Base-by-base conservation (phyloP, 2,888 invertebrate genomes). In the Cacoxenus indagator region DNA sequence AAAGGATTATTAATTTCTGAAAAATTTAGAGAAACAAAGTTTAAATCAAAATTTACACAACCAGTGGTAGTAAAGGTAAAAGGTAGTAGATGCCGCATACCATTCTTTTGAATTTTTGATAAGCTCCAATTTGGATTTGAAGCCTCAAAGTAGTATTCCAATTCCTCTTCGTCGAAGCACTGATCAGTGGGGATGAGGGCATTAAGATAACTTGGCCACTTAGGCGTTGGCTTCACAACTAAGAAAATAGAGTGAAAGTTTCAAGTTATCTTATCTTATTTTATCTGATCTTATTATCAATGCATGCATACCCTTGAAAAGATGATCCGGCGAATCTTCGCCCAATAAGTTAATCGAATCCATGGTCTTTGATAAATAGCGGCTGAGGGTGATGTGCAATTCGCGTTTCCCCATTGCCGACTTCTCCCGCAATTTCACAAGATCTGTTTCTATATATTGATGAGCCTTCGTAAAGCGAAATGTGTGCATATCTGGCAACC, bases 161-260 rank as follows among this genome's bases (percentile, higher is more conserved):
- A 55, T 27, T 26, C 24, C 0, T 55, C 27, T 14, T 26, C 24
- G 17, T 55, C 55, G 17, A 55, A 55, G 3, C 14, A 14, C 27
- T 55, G 55, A 55, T 55, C 55, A 55, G 26, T 55, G 1, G 55
- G 55, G 26, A 55, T 55, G 26, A 55, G 9, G 8, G 26, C 55
- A n/a, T 9, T 55, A n/a, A 55, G 27, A 55, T 55, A 55, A 3
- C 55, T 55, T 26, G 14, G 55, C 4, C 14, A 26, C 14, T 11
- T 27, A 9, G 27, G 55, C 27, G 4, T 11, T 4, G 55, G 55
- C 2, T 55, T 55, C 26, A 27, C 17, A 14, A 55, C 55, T 55
- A 55, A 26, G 26, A 26, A 26, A 4, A 55, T 27, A 48, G 17
- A 48, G 8, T 4, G n/a, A 48, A 48, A 19, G 0, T n/a, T 19